Conservation (phyloP, 2,888 invertebrate genomes). For the Pristionchus arcanus region DNA sequence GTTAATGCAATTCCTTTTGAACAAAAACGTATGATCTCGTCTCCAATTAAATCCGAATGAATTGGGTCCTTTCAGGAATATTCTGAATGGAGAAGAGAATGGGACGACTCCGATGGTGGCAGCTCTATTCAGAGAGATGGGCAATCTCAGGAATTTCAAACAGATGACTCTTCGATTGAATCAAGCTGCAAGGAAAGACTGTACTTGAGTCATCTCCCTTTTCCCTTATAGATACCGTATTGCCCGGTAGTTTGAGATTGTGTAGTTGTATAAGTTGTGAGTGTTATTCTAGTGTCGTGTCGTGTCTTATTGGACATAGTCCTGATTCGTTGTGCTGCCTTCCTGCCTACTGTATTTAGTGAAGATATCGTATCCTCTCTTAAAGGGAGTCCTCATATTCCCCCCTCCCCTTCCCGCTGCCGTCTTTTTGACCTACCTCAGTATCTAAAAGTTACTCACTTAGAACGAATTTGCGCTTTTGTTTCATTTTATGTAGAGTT, state of each 20-base stretch:
- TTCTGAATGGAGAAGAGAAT: constrained; percentile 44
- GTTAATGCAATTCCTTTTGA: constrained; percentile 30
- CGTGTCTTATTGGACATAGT: constrained; percentile 22
- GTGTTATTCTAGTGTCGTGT: not conserved
- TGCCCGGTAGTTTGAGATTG: constrained; percentile 3
- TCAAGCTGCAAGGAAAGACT: constrained; percentile 57
- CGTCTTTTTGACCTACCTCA: constrained; percentile 32
- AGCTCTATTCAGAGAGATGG: constrained; percentile 66
- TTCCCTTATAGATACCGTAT: not conserved
- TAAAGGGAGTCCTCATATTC: not conserved
- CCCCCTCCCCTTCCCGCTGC: not conserved
- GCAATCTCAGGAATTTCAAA: constrained; percentile 66
- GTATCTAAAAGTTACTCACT: constrained; percentile 9
- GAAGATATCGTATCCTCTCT: constrained; percentile 2
- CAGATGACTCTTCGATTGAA: constrained; percentile 67
- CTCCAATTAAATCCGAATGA: too few species aligned
- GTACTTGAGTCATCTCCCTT: constrained; percentile 20
- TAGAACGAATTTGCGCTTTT: not conserved
- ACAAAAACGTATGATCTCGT: not conserved
- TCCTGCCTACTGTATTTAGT: constrained; percentile 25
- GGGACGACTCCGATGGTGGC: constrained; percentile 62
- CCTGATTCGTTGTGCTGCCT: not conserved
- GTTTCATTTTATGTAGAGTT: not conserved
- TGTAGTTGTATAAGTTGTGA: constrained; percentile 43
- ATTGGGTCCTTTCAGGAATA: not conserved